Evolutionary conservation across 92 coral and sea anemone genomes (phyloP), one percentile per base, ranked within the genome.

Genomic region (Montipora capitata): DNA sequence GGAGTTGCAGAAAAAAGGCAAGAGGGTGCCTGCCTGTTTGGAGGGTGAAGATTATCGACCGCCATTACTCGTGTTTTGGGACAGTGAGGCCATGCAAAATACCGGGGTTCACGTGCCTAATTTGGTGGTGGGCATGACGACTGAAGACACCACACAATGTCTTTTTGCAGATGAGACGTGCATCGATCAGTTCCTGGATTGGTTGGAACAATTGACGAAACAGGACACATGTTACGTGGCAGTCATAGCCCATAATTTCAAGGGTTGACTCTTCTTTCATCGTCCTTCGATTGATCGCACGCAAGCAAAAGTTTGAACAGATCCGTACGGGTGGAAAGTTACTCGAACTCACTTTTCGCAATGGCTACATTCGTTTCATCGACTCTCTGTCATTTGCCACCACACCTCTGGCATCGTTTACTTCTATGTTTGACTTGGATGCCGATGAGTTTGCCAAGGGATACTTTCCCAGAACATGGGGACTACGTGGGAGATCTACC

Each of bases 401-500:
- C 7, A 15, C 16, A 4, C 77, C 20, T 1, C 7, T 72, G 38
- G 18, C 7, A 0, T 45, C 0, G 6, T 45, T 45, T 8, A 5
- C 51, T 8, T 4, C 5, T 0, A 45, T 0, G 0, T 3, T 45
- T 3, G 12, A 20, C 6, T 10, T 49, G 12, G 45, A 61, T 0
- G 49, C 48, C 15, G 45, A 70, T 3, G 67, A 72, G 0, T 87
- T 80, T 7, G 58, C 71, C 0, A 44, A 51, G 3, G 80, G 91
- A 87, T 35, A 88, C n/a, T 44, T 35, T 1, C 74, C 51, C 51
- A 0, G 51, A 5, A 0, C 0, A 45, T 3, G 51, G 0, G 0
- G 1, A 45, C 51, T 45, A 45, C 51, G 51, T 8, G 51, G 51
- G 51, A 4, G 6, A 5, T 8, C 51, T 8, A 45, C 51, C 51